phyloP scores from a whole-genome alignment of 2,888 invertebrate genomes.

The Alviniconcha strummeri region DNA sequence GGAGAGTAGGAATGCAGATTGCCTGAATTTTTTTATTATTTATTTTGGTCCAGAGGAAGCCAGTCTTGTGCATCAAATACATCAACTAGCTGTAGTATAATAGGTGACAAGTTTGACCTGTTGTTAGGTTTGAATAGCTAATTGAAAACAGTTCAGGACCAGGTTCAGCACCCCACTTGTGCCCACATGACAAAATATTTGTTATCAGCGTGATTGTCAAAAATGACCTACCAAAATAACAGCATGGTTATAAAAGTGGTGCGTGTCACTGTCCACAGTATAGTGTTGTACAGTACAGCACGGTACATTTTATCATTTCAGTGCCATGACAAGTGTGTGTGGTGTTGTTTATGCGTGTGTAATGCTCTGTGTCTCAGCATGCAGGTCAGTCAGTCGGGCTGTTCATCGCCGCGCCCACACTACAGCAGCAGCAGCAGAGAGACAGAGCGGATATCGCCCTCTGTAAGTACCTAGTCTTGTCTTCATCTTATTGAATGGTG shows the following conservation, averaged over 20 bases:
- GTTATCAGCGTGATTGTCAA: background rate
- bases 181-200: background rate
- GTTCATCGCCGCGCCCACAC: background rate
- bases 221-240: background rate
- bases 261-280: background rate
- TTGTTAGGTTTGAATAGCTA: no score
- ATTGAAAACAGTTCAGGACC: no score
- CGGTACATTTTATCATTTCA: no score
- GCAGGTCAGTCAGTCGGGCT: background rate
- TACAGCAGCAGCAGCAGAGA: background rate
- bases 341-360: background rate
- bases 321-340: no score
- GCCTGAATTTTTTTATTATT: background rate
- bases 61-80: no score
- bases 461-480: background rate
- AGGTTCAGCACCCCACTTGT: no score
- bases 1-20: background rate
- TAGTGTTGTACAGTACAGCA: background rate
- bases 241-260: background rate
- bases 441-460: background rate
- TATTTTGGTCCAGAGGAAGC: background rate
- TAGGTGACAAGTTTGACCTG: no score
- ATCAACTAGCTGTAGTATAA: no score
- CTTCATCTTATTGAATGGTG: no score
- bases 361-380: slow-evolving; percentile 9